Conservation (phyloP, 30 jellyfish, hydroid and myxozoan species). For the Pseudorhiza aurosa region DNA sequence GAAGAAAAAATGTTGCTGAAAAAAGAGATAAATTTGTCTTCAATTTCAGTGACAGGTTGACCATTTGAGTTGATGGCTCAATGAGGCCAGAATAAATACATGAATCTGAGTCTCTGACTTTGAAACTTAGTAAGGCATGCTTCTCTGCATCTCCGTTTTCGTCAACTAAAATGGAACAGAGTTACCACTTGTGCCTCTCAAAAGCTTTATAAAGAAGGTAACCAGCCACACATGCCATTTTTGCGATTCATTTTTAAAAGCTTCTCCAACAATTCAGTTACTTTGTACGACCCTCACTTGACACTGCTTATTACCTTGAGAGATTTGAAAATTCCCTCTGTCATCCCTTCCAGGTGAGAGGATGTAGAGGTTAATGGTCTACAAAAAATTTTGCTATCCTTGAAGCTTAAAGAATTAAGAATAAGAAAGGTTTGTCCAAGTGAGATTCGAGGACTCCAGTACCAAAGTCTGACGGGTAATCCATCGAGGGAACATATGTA, state of each 20-base stretch:
- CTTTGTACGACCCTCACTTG: constrained; percentile 1
- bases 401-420: constrained; percentile 30
- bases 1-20: no score
- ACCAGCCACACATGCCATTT: constrained; percentile 48
- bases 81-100: constrained; percentile 19
- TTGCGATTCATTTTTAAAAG: constrained; percentile 30
- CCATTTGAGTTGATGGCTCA: constrained; percentile 25
- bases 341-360: constrained; percentile 19
- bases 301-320: constrained; percentile 11
- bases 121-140: constrained; percentile 11
- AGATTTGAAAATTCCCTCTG: constrained; percentile 5
- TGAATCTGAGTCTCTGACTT: constrained; percentile 37
- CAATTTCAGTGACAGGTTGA: background rate
- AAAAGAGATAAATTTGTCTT: constrained; percentile 9
- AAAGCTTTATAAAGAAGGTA: constrained; percentile 10
- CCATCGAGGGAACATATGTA: constrained; percentile 51
- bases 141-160: constrained; percentile 19
- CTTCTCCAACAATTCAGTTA: constrained; percentile 18
- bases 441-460: constrained; percentile 10
- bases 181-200: constrained; percentile 9
- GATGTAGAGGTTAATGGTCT: constrained; percentile 10
- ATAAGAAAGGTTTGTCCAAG: constrained; percentile 39
- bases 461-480: constrained; percentile 34
- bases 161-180: constrained; percentile 8
- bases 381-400: constrained; percentile 19